These are phyloP conservation scores for Triops longicaudatus DNA, from an alignment of 1,140 invertebrate genomes.

Conservation along the genomic window DNA sequence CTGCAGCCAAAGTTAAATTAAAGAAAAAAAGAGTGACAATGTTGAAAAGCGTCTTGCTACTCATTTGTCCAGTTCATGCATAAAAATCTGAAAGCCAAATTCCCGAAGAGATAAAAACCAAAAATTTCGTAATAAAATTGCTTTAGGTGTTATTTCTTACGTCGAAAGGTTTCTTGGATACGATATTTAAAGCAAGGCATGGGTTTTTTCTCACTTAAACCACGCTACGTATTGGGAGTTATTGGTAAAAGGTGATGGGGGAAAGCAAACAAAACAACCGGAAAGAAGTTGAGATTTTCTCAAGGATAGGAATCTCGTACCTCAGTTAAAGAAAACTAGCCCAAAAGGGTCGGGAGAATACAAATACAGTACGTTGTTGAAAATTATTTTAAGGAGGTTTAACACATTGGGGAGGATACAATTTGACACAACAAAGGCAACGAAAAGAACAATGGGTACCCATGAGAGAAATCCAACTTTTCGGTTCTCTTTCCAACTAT, in stretches of 20 bases:
- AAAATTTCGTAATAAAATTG: not conserved
- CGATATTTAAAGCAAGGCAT: constrained; percentile 11
- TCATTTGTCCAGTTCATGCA: not conserved
- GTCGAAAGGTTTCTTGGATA: constrained; percentile 2
- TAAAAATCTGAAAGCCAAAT: not conserved
- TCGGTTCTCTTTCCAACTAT: not conserved
- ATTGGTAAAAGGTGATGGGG: not conserved
- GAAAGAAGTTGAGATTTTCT: not conserved
- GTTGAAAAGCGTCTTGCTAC: too few relatives aligned
- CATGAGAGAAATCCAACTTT: not conserved
- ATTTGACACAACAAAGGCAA: too few relatives aligned
- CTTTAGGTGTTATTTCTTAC: not conserved
- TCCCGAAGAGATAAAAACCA: not conserved
- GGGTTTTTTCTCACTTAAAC: not conserved
- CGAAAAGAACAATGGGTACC: not conserved
- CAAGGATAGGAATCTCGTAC: not conserved
- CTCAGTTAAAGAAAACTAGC: too few relatives aligned
- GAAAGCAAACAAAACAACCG: not conserved
- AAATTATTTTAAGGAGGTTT: too few relatives aligned
- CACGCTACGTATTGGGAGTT: constrained; percentile 6
- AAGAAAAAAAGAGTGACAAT: not conserved
- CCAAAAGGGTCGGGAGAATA: too few relatives aligned
- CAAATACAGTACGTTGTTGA: too few relatives aligned
- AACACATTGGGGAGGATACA: too few relatives aligned
- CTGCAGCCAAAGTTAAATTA: not conserved